Conservation (phyloP, 2,888 invertebrate species). For the Phrixothrix hirtus region DNA sequence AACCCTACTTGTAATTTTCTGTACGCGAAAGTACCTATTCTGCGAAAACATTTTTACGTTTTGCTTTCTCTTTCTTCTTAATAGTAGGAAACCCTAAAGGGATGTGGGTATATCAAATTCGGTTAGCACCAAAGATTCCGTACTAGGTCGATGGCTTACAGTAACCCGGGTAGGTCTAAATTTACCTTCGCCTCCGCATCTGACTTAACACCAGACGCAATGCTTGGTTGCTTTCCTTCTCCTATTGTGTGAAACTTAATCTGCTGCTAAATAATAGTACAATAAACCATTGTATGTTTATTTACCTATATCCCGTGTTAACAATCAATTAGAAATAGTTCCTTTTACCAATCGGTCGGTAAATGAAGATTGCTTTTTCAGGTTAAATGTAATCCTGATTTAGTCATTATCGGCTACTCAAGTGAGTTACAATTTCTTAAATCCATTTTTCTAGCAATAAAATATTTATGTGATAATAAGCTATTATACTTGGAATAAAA, state of each 20-base stretch:
- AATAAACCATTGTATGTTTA: conserved; percentile 17
- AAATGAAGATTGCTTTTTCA: background rate
- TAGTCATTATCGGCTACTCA: too few species aligned
- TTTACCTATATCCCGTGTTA: background rate
- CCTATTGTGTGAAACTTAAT: conserved; percentile 28
- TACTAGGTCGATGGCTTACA: conserved; percentile 30
- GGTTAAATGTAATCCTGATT: too few species aligned
- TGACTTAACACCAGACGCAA: conserved; percentile 30
- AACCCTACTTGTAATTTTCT: too few species aligned
- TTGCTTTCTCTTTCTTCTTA: background rate
- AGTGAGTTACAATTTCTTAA: too few species aligned
- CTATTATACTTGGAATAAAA: too few species aligned
- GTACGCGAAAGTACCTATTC: too few species aligned
- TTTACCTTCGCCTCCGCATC: conserved; percentile 30
- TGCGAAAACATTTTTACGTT: background rate
- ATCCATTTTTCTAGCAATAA: too few species aligned
- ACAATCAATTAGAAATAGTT: background rate
- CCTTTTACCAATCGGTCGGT: background rate
- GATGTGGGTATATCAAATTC: conserved; percentile 6
- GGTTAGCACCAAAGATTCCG: conserved; percentile 13
- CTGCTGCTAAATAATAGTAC: conserved; percentile 27
- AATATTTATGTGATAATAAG: too few species aligned
- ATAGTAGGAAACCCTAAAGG: conserved; percentile 4
- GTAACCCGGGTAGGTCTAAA: conserved; percentile 32
- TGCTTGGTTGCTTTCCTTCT: conserved; percentile 31